Evolutionary conservation across 2,797 vertebrate species (phyloP).

Genomic region (Micropoecilia bifurca): DNA sequence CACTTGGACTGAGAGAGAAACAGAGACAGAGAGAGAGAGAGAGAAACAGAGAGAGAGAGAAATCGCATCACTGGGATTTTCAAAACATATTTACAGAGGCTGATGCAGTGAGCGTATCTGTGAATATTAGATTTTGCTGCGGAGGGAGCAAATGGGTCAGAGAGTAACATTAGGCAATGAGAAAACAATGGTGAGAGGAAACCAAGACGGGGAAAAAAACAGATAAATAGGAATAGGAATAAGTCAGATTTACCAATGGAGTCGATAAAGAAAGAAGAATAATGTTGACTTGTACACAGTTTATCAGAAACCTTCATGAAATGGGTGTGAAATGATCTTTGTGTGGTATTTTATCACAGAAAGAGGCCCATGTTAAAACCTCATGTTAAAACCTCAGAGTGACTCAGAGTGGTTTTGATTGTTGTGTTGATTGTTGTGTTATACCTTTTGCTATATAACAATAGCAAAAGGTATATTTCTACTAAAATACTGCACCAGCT

Average conservation of each 20-base stretch:
- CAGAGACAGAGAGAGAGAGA: slow-evolving; percentile 34
- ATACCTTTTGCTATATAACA: not conserved
- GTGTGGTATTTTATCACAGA: slow-evolving; percentile 9
- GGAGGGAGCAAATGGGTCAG: slow-evolving; percentile 74
- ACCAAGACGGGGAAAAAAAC: slow-evolving; percentile 39
- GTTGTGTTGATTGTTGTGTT: not conserved
- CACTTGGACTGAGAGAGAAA: slow-evolving; percentile 54
- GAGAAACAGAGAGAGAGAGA: slow-evolving; percentile 27
- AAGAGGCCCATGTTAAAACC: not conserved
- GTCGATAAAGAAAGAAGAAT: slow-evolving; percentile 44
- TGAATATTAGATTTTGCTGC: slow-evolving; percentile 76
- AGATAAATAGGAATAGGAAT: slow-evolving; percentile 66
- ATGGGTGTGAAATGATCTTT: slow-evolving; percentile 20
- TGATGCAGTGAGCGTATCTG: slow-evolving; percentile 69
- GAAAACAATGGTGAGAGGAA: slow-evolving; percentile 64
- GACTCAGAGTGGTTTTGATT: not conserved
- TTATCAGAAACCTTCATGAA: slow-evolving; percentile 12
- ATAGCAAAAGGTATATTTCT: not conserved
- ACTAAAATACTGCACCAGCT: not conserved
- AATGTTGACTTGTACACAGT: slow-evolving; percentile 20
- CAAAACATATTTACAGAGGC: slow-evolving; percentile 76
- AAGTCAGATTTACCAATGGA: slow-evolving; percentile 57
- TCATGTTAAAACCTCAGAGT: not conserved
- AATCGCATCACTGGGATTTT: slow-evolving; percentile 70
- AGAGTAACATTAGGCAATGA: slow-evolving; percentile 66